Evolutionary conservation across 2,888 invertebrate genomes (phyloP).

Genomic region (Strigamia transsilvanica): DNA sequence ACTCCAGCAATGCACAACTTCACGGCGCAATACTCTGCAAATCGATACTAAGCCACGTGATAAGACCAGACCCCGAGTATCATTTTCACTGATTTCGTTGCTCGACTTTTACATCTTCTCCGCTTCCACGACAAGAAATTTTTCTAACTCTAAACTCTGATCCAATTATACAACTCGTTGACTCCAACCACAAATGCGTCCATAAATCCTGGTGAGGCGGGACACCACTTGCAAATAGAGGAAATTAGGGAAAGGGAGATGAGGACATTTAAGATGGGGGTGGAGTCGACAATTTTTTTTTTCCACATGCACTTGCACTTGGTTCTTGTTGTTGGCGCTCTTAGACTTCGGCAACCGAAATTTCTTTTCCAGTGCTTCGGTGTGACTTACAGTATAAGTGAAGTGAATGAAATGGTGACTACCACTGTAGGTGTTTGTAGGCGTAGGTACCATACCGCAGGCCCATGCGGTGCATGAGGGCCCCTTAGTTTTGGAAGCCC

Average conservation of each 20-base stretch:
- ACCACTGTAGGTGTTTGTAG: too few species aligned
- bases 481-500: too few species aligned
- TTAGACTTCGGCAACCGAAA: too few species aligned
- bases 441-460: too few species aligned
- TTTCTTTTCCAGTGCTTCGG: too few species aligned
- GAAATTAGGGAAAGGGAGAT: neutral
- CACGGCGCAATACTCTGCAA: slow-evolving; percentile 21
- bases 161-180: slow-evolving; percentile 39
- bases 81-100: slow-evolving; percentile 32
- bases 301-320: neutral
- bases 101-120: slow-evolving; percentile 11
- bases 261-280: neutral
- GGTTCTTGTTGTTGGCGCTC: neutral
- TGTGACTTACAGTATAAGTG: too few species aligned
- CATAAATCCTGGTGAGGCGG: slow-evolving; percentile 23
- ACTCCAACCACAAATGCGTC: slow-evolving; percentile 12
- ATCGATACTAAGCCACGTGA: slow-evolving; percentile 36
- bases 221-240: slow-evolving; percentile 26
- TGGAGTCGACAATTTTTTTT: neutral
- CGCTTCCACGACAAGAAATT: slow-evolving; percentile 3
- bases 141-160: slow-evolving; percentile 24
- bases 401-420: too few species aligned
- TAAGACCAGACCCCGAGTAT: slow-evolving; percentile 19
- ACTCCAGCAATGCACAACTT: slow-evolving; percentile 25
- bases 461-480: too few species aligned